Evolutionary conservation across 2,888 invertebrate species (phyloP), one percentile per base, ranked within the genome.

Genomic region (Thyatira batis): DNA sequence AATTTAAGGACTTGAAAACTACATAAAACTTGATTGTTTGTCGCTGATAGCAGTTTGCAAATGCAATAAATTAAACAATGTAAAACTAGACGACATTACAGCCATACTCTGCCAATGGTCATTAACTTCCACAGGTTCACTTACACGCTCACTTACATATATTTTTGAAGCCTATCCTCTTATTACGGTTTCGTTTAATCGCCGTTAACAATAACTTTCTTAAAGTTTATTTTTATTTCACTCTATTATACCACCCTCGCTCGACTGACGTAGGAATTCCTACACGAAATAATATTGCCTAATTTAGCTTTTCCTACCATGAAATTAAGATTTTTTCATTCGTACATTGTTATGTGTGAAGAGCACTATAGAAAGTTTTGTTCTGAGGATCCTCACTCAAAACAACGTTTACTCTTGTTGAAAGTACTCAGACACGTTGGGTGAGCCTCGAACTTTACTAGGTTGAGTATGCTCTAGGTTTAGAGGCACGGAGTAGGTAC

Each of bases 31-130:
- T 52, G 52, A 56, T 57, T 58, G 63, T 71, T 63, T 54, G 58
- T 39, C 60, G 58, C 58, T 60, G 54, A 54, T 33, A 52, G 56
- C 60, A 67, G 60, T 67, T 67, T 58, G 50, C 54, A 54, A 57
- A 63, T 58, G 61, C 55, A 56, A 70, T 72, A 64, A 70, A 73
- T 69, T 62, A 62, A 54, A 62, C 57, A 52, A 39, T 45, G 53
- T 61, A 60, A 59, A 58, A 55, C 55, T 60, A 43, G 45, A 56
- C 52, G 30, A 55, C 55, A 51, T 61, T 55, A 52, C 60, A 59
- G 60, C 54, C 54, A 54, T 63, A 56, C 52, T 44, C 45, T 49
- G 49, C 45, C 50, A 33, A n/a, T n/a, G n/a, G n/a, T n/a, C n/a
- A n/a, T n/a, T n/a, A n/a, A n/a, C n/a, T n/a, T n/a, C n/a, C n/a